These are phyloP conservation scores for Blennius ocellaris DNA, from an alignment of 2,113 vertebrate genomes.

Conservation along the genomic window DNA sequence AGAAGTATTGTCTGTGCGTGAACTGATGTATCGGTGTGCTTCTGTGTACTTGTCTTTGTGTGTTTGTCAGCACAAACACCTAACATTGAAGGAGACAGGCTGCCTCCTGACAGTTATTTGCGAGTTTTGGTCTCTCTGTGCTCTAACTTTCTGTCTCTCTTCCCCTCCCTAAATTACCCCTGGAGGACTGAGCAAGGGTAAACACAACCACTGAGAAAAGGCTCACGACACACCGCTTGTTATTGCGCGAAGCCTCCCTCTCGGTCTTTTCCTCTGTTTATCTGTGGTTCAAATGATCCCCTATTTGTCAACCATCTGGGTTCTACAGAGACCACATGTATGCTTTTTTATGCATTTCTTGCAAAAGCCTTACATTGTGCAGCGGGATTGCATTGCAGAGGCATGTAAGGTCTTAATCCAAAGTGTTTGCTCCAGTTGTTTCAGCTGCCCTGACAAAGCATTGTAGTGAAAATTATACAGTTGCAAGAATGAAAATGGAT, in stretches of 20 bases:
- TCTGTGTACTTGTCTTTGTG: conserved; percentile 56
- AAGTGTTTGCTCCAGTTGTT: conserved; percentile 37
- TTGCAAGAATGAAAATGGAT: conserved; percentile 29
- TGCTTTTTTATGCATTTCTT: conserved; percentile 23
- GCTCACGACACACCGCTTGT: conserved; percentile 57
- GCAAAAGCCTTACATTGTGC: conserved; percentile 20
- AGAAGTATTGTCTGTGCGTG: conserved; percentile 37
- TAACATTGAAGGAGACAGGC: conserved; percentile 80
- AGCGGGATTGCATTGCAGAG: conserved; percentile 19
- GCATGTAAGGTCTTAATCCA: conserved; percentile 29
- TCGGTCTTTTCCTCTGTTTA: conserved; percentile 51
- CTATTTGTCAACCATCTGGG: conserved; percentile 65
- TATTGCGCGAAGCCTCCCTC: conserved; percentile 59
- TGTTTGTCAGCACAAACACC: conserved; percentile 79
- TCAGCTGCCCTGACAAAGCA: conserved; percentile 47
- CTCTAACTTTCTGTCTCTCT: conserved; percentile 75
- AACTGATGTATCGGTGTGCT: conserved; percentile 48
- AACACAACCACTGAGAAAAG: conserved; percentile 65
- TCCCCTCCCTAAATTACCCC: conserved; percentile 70
- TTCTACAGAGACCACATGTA: conserved; percentile 28
- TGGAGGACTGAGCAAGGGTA: conserved; percentile 64
- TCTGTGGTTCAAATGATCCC: conserved; percentile 55
- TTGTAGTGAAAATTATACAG: conserved; percentile 44
- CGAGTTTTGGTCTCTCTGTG: conserved; percentile 77
- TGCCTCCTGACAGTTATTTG: conserved; percentile 83